These are phyloP conservation scores for Tetragonula clypearis DNA, from an alignment of 1,140 invertebrate species.

Conservation along the genomic window DNA sequence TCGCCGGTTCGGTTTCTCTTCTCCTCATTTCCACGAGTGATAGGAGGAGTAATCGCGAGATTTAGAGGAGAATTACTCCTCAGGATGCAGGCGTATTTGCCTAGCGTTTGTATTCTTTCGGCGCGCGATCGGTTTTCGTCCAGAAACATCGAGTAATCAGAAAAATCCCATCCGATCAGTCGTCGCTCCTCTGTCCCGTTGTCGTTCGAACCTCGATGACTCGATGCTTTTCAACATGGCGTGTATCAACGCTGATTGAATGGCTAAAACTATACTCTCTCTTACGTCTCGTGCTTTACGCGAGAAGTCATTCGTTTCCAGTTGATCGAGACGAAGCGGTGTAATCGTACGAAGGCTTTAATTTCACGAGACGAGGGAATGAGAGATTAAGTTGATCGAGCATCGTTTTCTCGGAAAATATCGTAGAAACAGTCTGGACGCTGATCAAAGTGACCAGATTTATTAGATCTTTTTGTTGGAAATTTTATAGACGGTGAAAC, in stretches of 20 bases:
- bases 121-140: neutral
- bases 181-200: neutral
- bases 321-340: neutral
- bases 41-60: constrained; percentile 7
- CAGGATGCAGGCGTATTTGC: neutral
- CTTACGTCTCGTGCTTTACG: constrained; percentile 29
- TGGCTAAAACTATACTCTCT: constrained; percentile 44
- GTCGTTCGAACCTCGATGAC: neutral
- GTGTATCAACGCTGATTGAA: constrained; percentile 45
- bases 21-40: neutral
- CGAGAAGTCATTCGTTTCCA: constrained; percentile 14
- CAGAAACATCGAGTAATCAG: constrained; percentile 2
- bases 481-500: no score
- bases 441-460: no score
- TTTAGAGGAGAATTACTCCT: constrained; percentile 1
- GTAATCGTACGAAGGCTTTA: no score
- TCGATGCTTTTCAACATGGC: constrained; percentile 40
- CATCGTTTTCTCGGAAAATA: no score
- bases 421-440: no score
- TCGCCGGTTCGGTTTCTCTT: neutral
- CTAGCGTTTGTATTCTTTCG: constrained; percentile 21
- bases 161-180: constrained; percentile 12
- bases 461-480: no score
- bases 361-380: no score
- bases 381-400: no score